A percentile compares a stretch with the other conserved stretches of the same genome.
Evolutionary conservation across 2,113 vertebrate species (phyloP).

Genomic region (Anarrhichthys ocellatus): DNA sequence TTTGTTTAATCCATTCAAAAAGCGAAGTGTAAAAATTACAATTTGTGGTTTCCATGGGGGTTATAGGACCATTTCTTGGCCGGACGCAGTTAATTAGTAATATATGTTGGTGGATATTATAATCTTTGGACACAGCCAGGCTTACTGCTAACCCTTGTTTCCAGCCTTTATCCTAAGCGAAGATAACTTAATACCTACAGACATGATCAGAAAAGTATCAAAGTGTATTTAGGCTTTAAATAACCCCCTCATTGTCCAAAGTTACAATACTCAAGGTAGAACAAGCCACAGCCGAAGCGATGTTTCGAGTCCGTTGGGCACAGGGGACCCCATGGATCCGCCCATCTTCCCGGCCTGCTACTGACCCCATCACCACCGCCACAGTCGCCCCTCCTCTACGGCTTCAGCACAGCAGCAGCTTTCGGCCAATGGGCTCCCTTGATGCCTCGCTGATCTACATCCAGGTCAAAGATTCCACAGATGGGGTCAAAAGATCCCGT

Average conservation of each 20-base stretch:
- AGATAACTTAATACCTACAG: neutral
- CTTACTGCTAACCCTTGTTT: neutral
- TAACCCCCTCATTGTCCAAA: neutral
- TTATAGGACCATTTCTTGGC: neutral
- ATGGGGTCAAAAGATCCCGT: constrained; percentile 57
- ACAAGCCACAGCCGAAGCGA: neutral
- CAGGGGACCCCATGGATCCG: neutral
- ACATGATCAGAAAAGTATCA: neutral
- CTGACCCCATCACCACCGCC: constrained; percentile 27
- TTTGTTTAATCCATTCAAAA: neutral
- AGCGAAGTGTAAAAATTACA: neutral
- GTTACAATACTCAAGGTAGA: neutral
- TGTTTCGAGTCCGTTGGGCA: neutral
- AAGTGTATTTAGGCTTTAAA: neutral
- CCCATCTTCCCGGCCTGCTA: neutral
- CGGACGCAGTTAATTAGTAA: neutral
- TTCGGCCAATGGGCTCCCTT: constrained; percentile 42
- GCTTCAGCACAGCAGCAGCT: constrained; percentile 29
- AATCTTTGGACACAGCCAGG: neutral
- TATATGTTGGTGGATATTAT: neutral
- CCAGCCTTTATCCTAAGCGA: neutral
- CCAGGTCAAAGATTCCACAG: constrained; percentile 68
- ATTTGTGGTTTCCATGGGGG: neutral
- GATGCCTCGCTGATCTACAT: constrained; percentile 58
- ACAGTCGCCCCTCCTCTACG: constrained; percentile 27